phyloP scores from a whole-genome alignment of 2,797 vertebrate species.

The Tragopan temminckii region DNA sequence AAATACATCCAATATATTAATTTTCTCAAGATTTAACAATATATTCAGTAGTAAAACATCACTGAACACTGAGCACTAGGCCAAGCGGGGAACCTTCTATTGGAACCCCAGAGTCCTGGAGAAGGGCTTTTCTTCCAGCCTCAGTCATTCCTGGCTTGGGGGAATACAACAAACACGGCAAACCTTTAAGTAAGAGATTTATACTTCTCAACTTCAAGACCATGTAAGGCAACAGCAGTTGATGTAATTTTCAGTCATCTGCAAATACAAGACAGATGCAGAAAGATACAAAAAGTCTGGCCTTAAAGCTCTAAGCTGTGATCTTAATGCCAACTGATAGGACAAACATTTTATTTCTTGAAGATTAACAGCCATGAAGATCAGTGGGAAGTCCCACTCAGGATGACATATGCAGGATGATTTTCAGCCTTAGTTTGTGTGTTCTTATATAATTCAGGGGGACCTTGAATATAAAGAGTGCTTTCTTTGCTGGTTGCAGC shows the following conservation, averaged over 20 bases:
- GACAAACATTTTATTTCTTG: neutral
- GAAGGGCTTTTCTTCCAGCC: neutral
- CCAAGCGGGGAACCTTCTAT: neutral
- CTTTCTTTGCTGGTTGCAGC: neutral
- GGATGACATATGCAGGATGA: neutral
- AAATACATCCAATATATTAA: neutral
- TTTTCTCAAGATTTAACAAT: neutral
- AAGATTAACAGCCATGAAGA: neutral
- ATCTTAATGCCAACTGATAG: neutral
- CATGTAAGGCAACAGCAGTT: neutral
- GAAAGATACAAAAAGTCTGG: neutral
- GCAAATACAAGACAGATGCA: slow-evolving; percentile 12
- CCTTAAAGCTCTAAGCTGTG: neutral
- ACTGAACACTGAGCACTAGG: accelerated
- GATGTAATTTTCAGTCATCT: neutral
- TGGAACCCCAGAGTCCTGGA: neutral
- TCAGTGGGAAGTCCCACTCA: neutral
- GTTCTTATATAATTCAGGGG: neutral
- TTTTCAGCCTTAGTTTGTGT: neutral
- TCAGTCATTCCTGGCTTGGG: neutral
- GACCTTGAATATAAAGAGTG: neutral
- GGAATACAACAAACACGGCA: neutral
- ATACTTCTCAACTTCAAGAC: neutral
- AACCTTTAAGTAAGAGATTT: neutral
- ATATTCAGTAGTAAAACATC: neutral